Base-by-base conservation (phyloP, 2,888 invertebrate genomes). In the Hirtodrosophila confusa region DNA sequence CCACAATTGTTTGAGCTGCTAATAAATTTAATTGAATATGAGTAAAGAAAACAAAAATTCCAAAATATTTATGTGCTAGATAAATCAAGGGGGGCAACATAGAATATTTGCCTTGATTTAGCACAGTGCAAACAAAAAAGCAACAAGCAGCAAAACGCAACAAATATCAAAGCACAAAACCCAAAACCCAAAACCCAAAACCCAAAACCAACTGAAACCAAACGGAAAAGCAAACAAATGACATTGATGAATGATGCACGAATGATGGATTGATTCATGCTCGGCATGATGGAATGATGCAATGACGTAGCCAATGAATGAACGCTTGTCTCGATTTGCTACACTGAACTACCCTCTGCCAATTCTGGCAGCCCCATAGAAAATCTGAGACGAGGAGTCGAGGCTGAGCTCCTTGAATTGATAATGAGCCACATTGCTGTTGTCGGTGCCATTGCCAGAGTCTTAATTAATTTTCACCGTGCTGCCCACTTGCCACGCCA, bases 191-290 rank as follows among this genome's bases (percentile, higher is more conserved):
- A 53, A 49, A n/a, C n/a, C n/a, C n/a, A n/a, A 50, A 49, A 17
- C 17, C 17, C 17, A 60, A 61, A 61, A 51, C 27, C 27, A 27
- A 31, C 31, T 31, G 8, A 79, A 73, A 40, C 56, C 57, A 33
- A 55, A 63, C 44, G 45, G 62, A 66, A 73, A 71, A 77, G 47
- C 55, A 68, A 74, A 70, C 61, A 71, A 88, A 83, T 83, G 88
- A 88, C 84, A 88, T 84, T 84, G 84, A 84, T 86, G 88, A 79
- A 84, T 88, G 84, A 75, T 83, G 72, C 75, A 61, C 48, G 58
- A 75, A 88, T 84, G 84, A 88, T 84, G 71, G 72, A 84, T 84
- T 70, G 86, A 77, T 69, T 47, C 55, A 61, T 54, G 67, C 53
- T 37, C 56, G 23, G 56, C 39, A 36, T 31, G 36, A 47, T 69